Percentiles rank a stretch among this genome's conserved stretches.
Evolutionary conservation across 2,797 vertebrate species (phyloP).

Genomic region (Enteromius mattozi): DNA sequence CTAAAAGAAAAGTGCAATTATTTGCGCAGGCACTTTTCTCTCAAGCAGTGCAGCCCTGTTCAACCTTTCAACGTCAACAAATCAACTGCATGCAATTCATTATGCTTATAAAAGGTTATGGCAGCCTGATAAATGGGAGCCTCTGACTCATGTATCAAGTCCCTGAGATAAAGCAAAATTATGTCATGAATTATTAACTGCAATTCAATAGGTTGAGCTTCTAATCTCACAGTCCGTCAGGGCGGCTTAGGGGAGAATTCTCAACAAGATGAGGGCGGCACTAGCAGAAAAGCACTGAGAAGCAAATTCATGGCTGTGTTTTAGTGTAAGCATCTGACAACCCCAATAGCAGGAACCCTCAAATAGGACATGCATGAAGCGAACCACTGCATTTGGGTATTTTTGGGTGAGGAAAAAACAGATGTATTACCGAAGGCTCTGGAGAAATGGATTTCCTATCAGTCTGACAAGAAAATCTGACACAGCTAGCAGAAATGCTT

Average conservation of each 20-base stretch:
- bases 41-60: constrained; percentile 18
- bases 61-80: constrained; percentile 54
- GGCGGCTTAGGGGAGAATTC: constrained; percentile 29
- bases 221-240: constrained; percentile 54
- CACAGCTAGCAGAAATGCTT: constrained; percentile 17
- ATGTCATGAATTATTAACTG: constrained; percentile 68
- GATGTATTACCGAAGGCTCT: constrained; percentile 31
- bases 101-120: constrained; percentile 58
- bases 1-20: constrained; percentile 45
- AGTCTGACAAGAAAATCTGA: constrained; percentile 46
- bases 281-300: neutral
- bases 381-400: constrained; percentile 4
- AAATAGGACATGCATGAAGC: constrained; percentile 5
- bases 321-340: constrained; percentile 34
- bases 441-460: constrained; percentile 28
- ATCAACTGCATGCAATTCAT: constrained; percentile 51
- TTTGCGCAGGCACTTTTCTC: constrained; percentile 40
- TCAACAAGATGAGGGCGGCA: constrained; percentile 1
- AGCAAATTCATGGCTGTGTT: constrained; percentile 17
- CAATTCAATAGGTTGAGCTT: constrained; percentile 59
- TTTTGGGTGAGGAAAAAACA: constrained; percentile 37
- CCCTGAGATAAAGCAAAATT: constrained; percentile 65
- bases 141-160: constrained; percentile 59
- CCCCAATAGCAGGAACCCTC: constrained; percentile 8
- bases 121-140: constrained; percentile 62